Evolutionary conservation across 53 echinoderm and acorn worm genomes (phyloP), one percentile per base, ranked within the genome.

Genomic region (Henricia sp.): DNA sequence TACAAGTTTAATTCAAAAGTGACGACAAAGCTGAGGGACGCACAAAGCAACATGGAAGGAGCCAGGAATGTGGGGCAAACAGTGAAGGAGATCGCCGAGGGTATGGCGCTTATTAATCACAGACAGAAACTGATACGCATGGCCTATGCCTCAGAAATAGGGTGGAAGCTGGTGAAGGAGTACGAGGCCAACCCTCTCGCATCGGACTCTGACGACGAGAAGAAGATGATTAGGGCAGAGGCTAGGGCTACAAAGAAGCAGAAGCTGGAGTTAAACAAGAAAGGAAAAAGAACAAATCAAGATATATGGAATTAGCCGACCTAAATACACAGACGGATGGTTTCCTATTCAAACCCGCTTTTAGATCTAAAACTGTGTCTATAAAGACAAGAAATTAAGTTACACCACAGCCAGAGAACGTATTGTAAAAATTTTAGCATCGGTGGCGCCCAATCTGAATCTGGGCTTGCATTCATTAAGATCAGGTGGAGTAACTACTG

Each of bases 181-280:
- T 71, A 71, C 30, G 71, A 71, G 48, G 26, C 50, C 1, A 25
- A 71, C 48, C 71, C 71, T 9, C 71, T 71, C 2, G 71, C 71
- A 11, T 71, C 71, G 16, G 71, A 48, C n/a, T 71, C 71, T 23
- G 71, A 71, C 21, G 71, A 71, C 50, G 35, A 71, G 51, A 71
- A 50, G 51, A 71, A 29, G 32, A 71, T 71, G 6, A 71, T 28
- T 51, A 46, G 71, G n/a, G 71, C 71, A 71, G 71, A 71, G 32
- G 29, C 50, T 19, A 71, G 50, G 30, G 71, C 71, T 5, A 14
- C 50, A 8, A 71, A 71, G 51, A 71, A 44, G 43, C 42, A 23
- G 29, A 71, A 60, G 62, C 62, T 8, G 62, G 62, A 60, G 26
- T 33, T 29, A 33, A 29, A 11, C 3, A 60, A 60, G 29, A 23